Evolutionary conservation across 2,888 invertebrate genomes (phyloP).

Genomic region (Apotomis betuletana): DNA sequence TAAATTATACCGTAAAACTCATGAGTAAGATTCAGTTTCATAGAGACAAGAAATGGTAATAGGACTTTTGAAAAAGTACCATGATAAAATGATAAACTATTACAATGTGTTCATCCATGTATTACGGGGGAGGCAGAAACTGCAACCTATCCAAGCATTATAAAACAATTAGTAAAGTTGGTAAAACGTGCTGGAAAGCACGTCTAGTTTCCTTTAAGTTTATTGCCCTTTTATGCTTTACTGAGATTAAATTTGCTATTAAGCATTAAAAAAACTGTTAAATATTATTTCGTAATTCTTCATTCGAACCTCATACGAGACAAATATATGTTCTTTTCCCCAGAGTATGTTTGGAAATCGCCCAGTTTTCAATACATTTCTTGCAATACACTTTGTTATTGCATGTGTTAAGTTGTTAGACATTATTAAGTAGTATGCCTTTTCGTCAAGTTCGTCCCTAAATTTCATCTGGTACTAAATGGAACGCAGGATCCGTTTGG

Average conservation of each 20-base stretch:
- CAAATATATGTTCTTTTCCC: too few species aligned
- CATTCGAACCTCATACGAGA: too few species aligned
- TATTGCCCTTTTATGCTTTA: neutral
- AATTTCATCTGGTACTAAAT: too few species aligned
- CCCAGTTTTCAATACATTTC: too few species aligned
- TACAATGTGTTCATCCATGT: slow-evolving; percentile 23
- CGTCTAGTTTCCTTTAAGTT: neutral
- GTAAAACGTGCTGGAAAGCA: slow-evolving; percentile 2
- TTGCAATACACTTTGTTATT: too few species aligned
- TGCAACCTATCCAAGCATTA: slow-evolving; percentile 22
- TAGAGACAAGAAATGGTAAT: neutral
- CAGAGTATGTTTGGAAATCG: too few species aligned
- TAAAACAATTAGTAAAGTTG: slow-evolving; percentile 13
- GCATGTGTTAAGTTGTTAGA: too few species aligned
- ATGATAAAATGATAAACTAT: neutral
- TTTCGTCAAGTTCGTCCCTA: too few species aligned
- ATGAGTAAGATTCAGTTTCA: slow-evolving; percentile 8
- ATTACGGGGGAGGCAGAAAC: slow-evolving; percentile 20
- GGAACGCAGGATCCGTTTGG: neutral
- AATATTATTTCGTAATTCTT: too few species aligned
- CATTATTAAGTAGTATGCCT: too few species aligned
- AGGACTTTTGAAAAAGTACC: neutral
- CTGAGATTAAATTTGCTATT: too few species aligned
- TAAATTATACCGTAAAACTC: slow-evolving; percentile 1
- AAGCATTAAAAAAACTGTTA: too few species aligned